phyloP scores from a whole-genome alignment of 2,888 invertebrate species.

The Lasioglossum figueresi region DNA sequence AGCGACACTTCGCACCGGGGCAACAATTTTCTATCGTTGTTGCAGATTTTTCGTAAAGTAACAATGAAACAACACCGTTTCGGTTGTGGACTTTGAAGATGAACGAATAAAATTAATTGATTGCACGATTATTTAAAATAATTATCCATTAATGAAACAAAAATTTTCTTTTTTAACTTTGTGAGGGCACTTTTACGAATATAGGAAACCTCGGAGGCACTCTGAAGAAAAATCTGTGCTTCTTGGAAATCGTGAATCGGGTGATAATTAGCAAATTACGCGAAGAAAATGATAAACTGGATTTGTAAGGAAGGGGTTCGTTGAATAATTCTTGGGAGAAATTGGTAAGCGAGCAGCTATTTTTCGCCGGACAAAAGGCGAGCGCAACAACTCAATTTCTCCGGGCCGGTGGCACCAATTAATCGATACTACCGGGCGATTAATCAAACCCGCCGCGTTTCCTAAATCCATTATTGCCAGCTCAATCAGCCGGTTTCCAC shows the following conservation, averaged over 20 bases:
- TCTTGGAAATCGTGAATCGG: too few species aligned
- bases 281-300: background rate
- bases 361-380: background rate
- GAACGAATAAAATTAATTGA: background rate
- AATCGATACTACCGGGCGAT: constrained; percentile 45
- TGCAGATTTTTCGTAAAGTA: background rate
- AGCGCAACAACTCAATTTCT: constrained; percentile 15
- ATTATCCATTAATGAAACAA: background rate
- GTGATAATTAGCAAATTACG: background rate
- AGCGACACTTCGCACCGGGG: background rate
- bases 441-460: constrained; percentile 51
- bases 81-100: background rate
- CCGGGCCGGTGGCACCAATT: constrained; percentile 36
- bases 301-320: background rate
- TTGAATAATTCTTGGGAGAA: background rate
- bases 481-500: constrained; percentile 33
- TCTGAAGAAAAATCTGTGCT: too few species aligned
- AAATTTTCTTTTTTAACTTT: too few species aligned
- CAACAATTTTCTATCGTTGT: background rate
- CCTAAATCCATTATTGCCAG: constrained; percentile 51
- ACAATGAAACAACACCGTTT: background rate
- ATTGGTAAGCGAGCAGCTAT: background rate
- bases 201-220: too few species aligned
- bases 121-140: background rate
- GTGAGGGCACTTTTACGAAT: too few species aligned